A percentile compares a stretch with the other conserved stretches of the same genome.
These are phyloP conservation scores for Anthrax anthrax DNA, from an alignment of 2,888 invertebrate species.

Conservation along the genomic window DNA sequence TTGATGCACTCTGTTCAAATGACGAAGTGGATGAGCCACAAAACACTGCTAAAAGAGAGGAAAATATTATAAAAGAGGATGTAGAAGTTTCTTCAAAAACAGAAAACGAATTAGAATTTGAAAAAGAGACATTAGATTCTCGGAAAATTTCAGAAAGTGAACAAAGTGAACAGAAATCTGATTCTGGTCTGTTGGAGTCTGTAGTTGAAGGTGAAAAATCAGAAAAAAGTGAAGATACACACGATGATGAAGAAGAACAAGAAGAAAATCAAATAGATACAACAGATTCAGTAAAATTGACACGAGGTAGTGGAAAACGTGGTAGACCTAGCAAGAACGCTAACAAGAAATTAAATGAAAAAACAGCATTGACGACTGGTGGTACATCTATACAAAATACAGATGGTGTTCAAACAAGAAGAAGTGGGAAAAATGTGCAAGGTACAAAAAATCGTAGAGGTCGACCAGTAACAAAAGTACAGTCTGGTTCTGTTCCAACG, in stretches of 20 bases:
- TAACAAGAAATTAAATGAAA: constrained; percentile 10
- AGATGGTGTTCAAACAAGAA: constrained; percentile 42
- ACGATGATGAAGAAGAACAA: constrained; percentile 31
- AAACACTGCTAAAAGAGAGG: not conserved
- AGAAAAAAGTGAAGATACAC: constrained; percentile 13
- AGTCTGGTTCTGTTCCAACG: constrained; percentile 12
- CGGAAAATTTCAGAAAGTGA: not conserved
- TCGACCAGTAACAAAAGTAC: constrained; percentile 31
- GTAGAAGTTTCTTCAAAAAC: not conserved
- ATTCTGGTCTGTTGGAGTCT: constrained; percentile 1
- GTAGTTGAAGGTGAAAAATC: constrained; percentile 5
- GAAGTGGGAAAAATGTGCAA: constrained; percentile 24
- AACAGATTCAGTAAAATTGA: constrained; percentile 16
- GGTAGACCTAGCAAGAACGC: constrained; percentile 21
- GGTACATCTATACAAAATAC: constrained; percentile 15
- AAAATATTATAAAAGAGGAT: no score
- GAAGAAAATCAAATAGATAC: constrained; percentile 14
- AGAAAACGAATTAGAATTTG: not conserved
- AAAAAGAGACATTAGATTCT: constrained; percentile 3
- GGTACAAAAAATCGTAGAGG: constrained; percentile 26
- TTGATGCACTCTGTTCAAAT: constrained; percentile 48
- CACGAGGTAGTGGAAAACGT: constrained; percentile 18
- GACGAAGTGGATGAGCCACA: constrained; percentile 18
- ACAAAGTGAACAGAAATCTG: not conserved
- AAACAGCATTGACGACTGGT: constrained; percentile 22